These are phyloP conservation scores for Galagoides demidoff DNA, from an alignment of 2,797 vertebrate species.

Conservation along the genomic window DNA sequence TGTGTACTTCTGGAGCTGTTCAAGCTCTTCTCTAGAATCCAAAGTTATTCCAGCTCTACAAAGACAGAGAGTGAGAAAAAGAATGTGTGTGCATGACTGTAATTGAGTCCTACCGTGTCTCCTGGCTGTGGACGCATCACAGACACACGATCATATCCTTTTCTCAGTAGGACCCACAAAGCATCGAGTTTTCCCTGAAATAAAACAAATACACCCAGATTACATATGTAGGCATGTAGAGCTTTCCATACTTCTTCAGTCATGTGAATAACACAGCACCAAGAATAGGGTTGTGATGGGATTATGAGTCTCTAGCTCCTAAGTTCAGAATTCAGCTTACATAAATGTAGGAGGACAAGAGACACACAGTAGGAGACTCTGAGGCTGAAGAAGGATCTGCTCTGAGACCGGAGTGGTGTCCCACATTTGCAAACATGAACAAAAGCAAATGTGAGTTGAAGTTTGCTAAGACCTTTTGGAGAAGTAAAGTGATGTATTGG, in stretches of 20 bases:
- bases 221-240: not conserved
- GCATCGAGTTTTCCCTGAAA: constrained; percentile 96
- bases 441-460: too few relatives aligned
- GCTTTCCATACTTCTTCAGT: not conserved
- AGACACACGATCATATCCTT: constrained; percentile 97
- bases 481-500: too few relatives aligned
- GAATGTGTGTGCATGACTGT: not conserved
- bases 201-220: constrained; percentile 50
- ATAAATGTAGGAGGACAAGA: not conserved
- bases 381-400: not conserved
- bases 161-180: constrained; percentile 95
- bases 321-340: not conserved
- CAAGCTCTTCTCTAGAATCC: not conserved
- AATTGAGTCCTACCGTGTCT: constrained; percentile 92
- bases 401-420: rapidly evolving
- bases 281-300: not conserved
- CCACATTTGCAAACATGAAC: not conserved
- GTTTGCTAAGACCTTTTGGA: too few relatives aligned
- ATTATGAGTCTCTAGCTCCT: not conserved
- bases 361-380: not conserved
- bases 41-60: not conserved
- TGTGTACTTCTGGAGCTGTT: not conserved
- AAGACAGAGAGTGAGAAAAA: not conserved
- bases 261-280: not conserved
- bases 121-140: constrained; percentile 98